Evolutionary conservation across 2,888 invertebrate genomes (phyloP).

Genomic region (Andrena praecox): DNA sequence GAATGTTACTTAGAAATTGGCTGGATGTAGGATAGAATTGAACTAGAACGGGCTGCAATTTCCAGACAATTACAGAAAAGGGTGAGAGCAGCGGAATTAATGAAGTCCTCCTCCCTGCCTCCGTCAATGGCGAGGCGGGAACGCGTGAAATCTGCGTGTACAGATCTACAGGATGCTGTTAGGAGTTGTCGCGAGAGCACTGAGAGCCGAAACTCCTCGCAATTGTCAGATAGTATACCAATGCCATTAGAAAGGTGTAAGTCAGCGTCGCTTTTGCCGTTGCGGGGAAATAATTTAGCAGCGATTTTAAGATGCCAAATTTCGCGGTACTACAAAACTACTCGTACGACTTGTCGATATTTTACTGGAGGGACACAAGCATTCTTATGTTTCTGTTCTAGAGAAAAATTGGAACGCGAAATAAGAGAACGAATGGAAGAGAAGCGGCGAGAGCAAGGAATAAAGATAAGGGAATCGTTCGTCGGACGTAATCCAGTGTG

Average conservation of each 20-base stretch:
- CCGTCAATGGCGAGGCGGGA: constrained; percentile 90
- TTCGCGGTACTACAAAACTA: constrained; percentile 75
- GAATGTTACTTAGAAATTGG: neutral
- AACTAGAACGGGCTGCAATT: neutral
- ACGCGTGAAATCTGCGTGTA: constrained; percentile 75
- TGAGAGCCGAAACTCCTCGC: constrained; percentile 23
- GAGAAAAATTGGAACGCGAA: constrained; percentile 88
- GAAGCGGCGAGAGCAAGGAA: constrained; percentile 87
- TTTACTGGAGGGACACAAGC: neutral
- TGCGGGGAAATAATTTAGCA: constrained; percentile 87
- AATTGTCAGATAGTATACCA: constrained; percentile 40
- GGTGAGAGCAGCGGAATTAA: constrained; percentile 90
- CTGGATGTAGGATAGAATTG: neutral
- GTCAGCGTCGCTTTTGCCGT: constrained; percentile 75
- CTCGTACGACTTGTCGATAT: neutral
- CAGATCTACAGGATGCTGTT: constrained; percentile 58
- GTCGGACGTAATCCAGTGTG: constrained; percentile 89
- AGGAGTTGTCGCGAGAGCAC: constrained; percentile 61
- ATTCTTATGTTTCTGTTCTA: constrained; percentile 62
- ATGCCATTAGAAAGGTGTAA: constrained; percentile 78
- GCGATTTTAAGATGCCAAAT: constrained; percentile 87
- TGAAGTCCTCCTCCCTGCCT: constrained; percentile 88
- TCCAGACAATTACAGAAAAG: constrained; percentile 87
- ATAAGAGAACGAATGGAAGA: constrained; percentile 87
- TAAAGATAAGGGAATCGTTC: constrained; percentile 87